Percentiles rank a stretch among this genome's conserved stretches.
Conservation (phyloP, 2,888 invertebrate genomes). For the Nephrotoma flavescens region DNA sequence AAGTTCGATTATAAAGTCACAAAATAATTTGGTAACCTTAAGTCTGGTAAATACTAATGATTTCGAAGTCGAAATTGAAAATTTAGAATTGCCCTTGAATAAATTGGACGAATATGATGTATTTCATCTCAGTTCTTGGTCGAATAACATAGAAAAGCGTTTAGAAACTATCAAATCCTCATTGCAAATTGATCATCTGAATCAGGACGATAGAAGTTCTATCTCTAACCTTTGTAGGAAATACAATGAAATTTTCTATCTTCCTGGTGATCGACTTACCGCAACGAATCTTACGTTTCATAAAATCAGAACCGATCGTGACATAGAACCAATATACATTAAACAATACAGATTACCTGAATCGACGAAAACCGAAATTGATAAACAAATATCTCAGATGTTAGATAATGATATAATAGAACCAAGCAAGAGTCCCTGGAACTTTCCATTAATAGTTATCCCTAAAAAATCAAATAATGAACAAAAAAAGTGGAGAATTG, state of each 20-base stretch:
- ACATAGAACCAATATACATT: too few species aligned
- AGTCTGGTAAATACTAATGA: not conserved
- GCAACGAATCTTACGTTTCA: too few species aligned
- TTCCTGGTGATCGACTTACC: not conserved
- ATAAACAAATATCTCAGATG: too few species aligned
- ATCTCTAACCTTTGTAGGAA: not conserved
- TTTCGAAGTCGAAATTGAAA: not conserved
- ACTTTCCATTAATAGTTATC: not conserved
- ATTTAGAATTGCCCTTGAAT: not conserved
- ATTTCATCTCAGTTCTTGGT: not conserved
- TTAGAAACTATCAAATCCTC: not conserved
- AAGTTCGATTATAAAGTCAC: not conserved
- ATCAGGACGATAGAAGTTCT: not conserved
- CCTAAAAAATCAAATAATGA: not conserved
- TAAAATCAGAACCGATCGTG: too few species aligned
- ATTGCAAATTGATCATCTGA: not conserved
- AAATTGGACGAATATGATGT: not conserved
- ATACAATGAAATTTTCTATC: not conserved
- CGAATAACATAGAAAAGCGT: not conserved
- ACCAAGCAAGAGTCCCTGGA: not conserved
- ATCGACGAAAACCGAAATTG: too few species aligned
- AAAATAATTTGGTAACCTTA: not conserved
- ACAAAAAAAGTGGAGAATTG: too few species aligned
- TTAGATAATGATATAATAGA: not conserved
- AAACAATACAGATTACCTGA: too few species aligned